These are phyloP conservation scores for Pteria penguin DNA, from an alignment of 2,888 invertebrate genomes.

Conservation along the genomic window DNA sequence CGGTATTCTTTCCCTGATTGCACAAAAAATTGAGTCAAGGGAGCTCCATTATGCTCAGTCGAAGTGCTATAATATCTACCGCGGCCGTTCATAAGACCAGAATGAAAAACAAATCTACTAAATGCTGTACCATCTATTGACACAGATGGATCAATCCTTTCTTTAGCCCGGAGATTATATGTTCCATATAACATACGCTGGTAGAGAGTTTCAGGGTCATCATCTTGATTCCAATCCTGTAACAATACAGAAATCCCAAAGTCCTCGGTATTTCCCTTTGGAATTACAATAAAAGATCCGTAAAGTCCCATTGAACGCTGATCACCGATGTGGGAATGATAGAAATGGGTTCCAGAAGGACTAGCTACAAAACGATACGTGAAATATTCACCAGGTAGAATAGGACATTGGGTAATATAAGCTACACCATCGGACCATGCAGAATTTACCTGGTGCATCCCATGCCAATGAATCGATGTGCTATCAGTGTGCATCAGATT, in stretches of 20 bases:
- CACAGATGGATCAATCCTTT: slow-evolving; percentile 1
- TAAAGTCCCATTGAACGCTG: slow-evolving; percentile 61
- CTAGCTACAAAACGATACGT: slow-evolving; percentile 56
- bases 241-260: slow-evolving; percentile 2
- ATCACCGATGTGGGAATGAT: slow-evolving; percentile 61
- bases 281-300: slow-evolving; percentile 57
- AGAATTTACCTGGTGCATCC: slow-evolving; percentile 55
- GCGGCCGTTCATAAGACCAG: slow-evolving; percentile 56
- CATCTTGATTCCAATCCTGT: slow-evolving; percentile 50
- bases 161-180: slow-evolving; percentile 10
- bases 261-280: neutral
- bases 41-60: slow-evolving; percentile 46
- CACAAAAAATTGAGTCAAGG: slow-evolving; percentile 51
- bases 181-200: slow-evolving; percentile 34
- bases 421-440: slow-evolving; percentile 67
- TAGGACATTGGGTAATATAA: slow-evolving; percentile 65
- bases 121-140: slow-evolving; percentile 39
- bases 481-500: slow-evolving; percentile 60
- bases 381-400: slow-evolving; percentile 58
- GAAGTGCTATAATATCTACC: slow-evolving; percentile 43
- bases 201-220: slow-evolving; percentile 42
- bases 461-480: slow-evolving; percentile 64
- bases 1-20: slow-evolving; percentile 31
- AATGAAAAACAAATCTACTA: slow-evolving; percentile 42
- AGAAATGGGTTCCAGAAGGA: slow-evolving; percentile 61